Percentiles rank a stretch among this genome's conserved stretches.
Conservation (phyloP, 2,797 vertebrate genomes). For the Cynodonichthys magdalenae region DNA sequence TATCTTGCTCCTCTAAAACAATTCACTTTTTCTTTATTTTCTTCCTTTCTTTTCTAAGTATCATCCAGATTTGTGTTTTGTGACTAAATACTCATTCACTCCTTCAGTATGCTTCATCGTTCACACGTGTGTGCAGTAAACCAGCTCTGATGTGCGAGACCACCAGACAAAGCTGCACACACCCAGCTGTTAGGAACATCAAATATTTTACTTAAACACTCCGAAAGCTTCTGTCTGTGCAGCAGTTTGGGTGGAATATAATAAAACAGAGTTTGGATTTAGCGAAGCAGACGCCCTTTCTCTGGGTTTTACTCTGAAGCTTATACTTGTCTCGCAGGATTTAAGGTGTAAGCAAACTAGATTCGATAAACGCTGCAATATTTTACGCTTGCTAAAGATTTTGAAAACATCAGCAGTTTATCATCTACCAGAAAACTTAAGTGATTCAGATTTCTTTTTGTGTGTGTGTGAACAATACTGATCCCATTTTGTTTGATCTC, state of each 20-base stretch:
- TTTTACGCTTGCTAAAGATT: slow-evolving; percentile 43
- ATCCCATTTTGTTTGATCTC: slow-evolving; percentile 39
- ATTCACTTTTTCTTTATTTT: not conserved
- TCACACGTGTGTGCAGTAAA: slow-evolving; percentile 46
- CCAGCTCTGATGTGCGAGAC: slow-evolving; percentile 10
- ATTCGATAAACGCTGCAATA: slow-evolving; percentile 57
- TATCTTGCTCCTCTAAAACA: too few relatives aligned
- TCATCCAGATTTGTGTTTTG: not conserved
- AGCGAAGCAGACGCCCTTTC: slow-evolving; percentile 33
- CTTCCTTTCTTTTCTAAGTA: not conserved
- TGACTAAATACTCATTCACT: slow-evolving; percentile 32
- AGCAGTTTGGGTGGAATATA: slow-evolving; percentile 26
- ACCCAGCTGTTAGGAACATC: slow-evolving; percentile 58
- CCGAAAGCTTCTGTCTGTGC: slow-evolving; percentile 31
- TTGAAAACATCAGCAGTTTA: slow-evolving; percentile 37
- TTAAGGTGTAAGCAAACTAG: slow-evolving; percentile 55
- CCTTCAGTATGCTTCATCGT: slow-evolving; percentile 23
- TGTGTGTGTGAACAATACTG: slow-evolving; percentile 47
- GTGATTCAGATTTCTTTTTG: slow-evolving; percentile 39
- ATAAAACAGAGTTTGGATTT: slow-evolving; percentile 41
- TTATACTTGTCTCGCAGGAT: slow-evolving; percentile 50
- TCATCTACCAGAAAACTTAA: slow-evolving; percentile 39
- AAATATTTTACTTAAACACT: slow-evolving; percentile 34
- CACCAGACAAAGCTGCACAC: slow-evolving; percentile 39
- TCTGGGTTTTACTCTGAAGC: slow-evolving; percentile 36